phyloP scores from a whole-genome alignment of 2,113 vertebrate genomes.

The Zonotrichia leucophrys region DNA sequence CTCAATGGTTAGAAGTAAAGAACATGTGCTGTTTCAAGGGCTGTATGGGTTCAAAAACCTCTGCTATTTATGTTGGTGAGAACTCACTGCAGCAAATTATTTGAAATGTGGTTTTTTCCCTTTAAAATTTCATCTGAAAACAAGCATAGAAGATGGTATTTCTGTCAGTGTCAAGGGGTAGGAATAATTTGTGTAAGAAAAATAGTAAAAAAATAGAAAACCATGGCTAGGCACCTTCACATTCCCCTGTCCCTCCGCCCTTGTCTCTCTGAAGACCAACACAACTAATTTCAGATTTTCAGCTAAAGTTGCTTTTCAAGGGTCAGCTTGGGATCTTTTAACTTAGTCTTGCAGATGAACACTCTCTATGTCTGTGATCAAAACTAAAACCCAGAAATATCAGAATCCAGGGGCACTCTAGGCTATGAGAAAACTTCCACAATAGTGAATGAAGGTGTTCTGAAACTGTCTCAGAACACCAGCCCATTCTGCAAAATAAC shows the following conservation, averaged over 20 bases:
- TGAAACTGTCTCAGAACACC: background rate
- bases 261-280: background rate
- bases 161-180: background rate
- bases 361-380: background rate
- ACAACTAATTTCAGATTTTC: background rate
- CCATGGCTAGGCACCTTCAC: background rate
- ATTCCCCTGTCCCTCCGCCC: fast-evolving
- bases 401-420: background rate
- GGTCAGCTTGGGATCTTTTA: background rate
- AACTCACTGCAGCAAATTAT: background rate
- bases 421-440: background rate
- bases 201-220: background rate
- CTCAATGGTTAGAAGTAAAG: background rate
- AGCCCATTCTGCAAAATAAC: background rate
- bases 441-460: background rate
- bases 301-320: background rate
- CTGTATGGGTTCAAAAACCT: background rate
- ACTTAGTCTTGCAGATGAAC: background rate
- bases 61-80: background rate
- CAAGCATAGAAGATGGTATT: background rate
- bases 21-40: background rate
- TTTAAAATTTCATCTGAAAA: background rate
- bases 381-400: background rate
- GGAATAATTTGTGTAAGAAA: background rate
- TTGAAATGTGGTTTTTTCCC: background rate